Evolutionary conservation across 2,797 vertebrate genomes (phyloP), one percentile per base, ranked within the genome.

Genomic region (Gymnothorax reevesii): DNA sequence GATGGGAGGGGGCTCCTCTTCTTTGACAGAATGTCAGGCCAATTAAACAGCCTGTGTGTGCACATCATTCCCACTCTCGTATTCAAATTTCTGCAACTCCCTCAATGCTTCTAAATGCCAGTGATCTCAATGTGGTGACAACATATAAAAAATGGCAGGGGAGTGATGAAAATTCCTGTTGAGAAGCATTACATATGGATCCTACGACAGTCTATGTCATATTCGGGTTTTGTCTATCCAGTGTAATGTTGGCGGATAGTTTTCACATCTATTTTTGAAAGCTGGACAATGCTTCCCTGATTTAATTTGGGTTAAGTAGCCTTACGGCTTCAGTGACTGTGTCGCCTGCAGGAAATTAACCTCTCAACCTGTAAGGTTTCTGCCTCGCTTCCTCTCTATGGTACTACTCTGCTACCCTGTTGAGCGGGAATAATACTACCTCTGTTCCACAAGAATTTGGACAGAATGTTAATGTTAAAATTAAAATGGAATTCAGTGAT

Each of bases 21-120:
- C 84, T 80, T 7, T 71, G 20, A 57, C 64, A 77, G 52, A 92
- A 90, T 91, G 88, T 91, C 91, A 89, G 87, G 88, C 90, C 91
- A 93, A 93, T 94, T 92, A 91, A 92, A 85, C 87, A 4, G 20
- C 83, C 66, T 84, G 87, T 87, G 90, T 90, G 88, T 88, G 84
- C 91, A 92, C 86, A 88, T 92, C 64, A 85, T 88, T 87, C 87
- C 85, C 71, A 15, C 79, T 83, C 60, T 88, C 82, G 27, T 88
- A 86, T 90, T 84, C 64, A 77, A 83, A 83, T 49, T 75, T 89
- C 86, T 79, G 87, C 87, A 84, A 85, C 64, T 42, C 33, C 25
- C 33, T 75, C 20, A 66, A 87, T 89, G 89, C 84, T 90, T 88
- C 83, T 49, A 88, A 91, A 91, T 57, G 89, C 79, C 87, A 91